Conservation (phyloP, 2,113 vertebrate species). For the Sapajus apella region DNA sequence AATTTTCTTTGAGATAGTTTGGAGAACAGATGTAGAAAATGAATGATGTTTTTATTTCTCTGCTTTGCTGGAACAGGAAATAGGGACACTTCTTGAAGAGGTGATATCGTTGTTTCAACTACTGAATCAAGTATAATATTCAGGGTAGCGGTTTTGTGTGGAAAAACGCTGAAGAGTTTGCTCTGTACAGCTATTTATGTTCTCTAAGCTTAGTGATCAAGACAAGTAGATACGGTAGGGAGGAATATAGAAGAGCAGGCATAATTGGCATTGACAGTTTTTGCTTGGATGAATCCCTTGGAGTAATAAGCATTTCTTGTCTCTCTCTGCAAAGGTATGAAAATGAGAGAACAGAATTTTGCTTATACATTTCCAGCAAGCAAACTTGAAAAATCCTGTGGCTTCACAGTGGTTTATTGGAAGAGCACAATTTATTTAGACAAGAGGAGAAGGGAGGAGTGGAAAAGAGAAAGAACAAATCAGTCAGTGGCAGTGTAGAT, state of each 20-base stretch:
- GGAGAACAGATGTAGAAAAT: background rate
- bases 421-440: background rate
- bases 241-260: background rate
- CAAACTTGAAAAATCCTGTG: background rate
- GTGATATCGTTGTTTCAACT: background rate
- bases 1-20: constrained; percentile 18
- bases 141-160: background rate
- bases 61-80: background rate
- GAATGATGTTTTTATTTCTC: background rate
- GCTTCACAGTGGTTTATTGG: background rate
- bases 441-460: background rate
- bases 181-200: background rate
- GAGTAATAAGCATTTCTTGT: background rate
- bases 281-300: background rate
- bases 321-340: background rate
- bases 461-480: background rate
- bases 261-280: background rate
- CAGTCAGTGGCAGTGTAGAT: background rate
- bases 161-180: background rate
- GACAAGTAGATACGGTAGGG: background rate
- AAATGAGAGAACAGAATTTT: background rate
- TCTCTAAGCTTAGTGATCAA: background rate
- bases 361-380: background rate
- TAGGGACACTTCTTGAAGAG: background rate
- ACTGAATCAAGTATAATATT: background rate